A percentile compares a stretch with the other conserved stretches of the same genome.
These are phyloP conservation scores for Neodiprion lecontei DNA, from an alignment of 1,140 invertebrate genomes.

Conservation along the genomic window DNA sequence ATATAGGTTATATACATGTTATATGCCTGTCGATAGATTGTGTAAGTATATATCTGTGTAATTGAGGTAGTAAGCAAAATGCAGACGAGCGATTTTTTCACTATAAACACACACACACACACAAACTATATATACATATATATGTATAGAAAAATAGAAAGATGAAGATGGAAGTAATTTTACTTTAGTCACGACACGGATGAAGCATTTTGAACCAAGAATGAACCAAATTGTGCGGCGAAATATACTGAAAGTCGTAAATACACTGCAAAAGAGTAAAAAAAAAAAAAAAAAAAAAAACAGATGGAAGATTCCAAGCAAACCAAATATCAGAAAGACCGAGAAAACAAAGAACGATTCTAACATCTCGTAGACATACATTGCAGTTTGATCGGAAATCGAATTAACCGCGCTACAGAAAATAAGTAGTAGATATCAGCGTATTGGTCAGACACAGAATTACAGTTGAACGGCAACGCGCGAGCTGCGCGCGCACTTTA, in stretches of 20 bases:
- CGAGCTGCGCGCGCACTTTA: too few species aligned
- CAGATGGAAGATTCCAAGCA: not conserved
- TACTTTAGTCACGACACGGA: not conserved
- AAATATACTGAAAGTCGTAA: constrained; percentile 13
- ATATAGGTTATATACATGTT: too few species aligned
- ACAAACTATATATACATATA: not conserved
- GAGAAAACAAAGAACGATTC: constrained; percentile 9
- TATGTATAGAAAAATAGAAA: constrained; percentile 21
- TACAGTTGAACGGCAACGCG: too few species aligned
- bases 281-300: constrained; percentile 12
- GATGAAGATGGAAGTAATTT: constrained; percentile 13
- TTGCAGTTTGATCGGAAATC: too few species aligned
- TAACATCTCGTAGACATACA: not conserved
- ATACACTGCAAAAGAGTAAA: not conserved
- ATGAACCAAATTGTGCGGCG: constrained; percentile 17
- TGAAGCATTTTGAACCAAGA: constrained; percentile 24
- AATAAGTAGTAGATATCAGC: too few species aligned
- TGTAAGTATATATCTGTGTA: too few species aligned
- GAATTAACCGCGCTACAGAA: too few species aligned
- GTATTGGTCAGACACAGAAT: too few species aligned
- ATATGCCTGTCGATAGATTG: too few species aligned
- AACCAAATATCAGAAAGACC: not conserved
- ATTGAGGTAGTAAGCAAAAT: too few species aligned
- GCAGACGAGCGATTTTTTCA: not conserved
- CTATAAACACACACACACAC: not conserved